phyloP scores from a whole-genome alignment of 2,888 invertebrate genomes.

The Sarcophaga subvicina region DNA sequence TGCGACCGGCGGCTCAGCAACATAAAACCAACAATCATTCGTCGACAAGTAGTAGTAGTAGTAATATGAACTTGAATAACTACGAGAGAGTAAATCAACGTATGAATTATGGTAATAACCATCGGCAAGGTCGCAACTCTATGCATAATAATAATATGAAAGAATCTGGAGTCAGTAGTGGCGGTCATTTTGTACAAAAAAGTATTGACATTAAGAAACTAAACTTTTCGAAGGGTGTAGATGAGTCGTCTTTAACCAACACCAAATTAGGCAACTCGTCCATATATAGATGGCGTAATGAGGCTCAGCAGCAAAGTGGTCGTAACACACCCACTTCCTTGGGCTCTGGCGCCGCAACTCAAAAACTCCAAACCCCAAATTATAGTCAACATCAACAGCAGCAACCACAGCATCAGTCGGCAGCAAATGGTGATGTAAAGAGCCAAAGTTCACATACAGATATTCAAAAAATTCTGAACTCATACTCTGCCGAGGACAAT shows the following conservation, averaged over 20 bases:
- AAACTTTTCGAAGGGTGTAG: slow-evolving; percentile 73
- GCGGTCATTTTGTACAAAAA: slow-evolving; percentile 74
- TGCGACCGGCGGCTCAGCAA: not conserved
- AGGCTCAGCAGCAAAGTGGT: slow-evolving; percentile 24
- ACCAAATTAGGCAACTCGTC: slow-evolving; percentile 75
- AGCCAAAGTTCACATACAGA: slow-evolving; percentile 31
- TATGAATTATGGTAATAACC: slow-evolving; percentile 46
- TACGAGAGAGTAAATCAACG: slow-evolving; percentile 50
- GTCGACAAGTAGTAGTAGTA: not conserved
- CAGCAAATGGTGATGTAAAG: not conserved
- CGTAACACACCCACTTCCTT: slow-evolving; percentile 27
- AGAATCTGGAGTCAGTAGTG: slow-evolving; percentile 10
- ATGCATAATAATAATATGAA: not conserved
- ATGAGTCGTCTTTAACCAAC: slow-evolving; percentile 71
- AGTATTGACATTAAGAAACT: slow-evolving; percentile 77
- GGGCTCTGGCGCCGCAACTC: not conserved
- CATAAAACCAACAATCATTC: slow-evolving; percentile 51
- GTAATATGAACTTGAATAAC: slow-evolving; percentile 1
- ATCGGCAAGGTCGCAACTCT: slow-evolving; percentile 18
- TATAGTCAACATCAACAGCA: slow-evolving; percentile 6
- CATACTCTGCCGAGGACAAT: slow-evolving; percentile 71
- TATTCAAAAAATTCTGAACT: slow-evolving; percentile 21
- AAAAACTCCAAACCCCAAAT: not conserved
- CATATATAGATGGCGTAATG: slow-evolving; percentile 75
- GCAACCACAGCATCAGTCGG: slow-evolving; percentile 13